These are phyloP conservation scores for Cryptotis parvus DNA, from an alignment of 2,113 vertebrate species.

Conservation along the genomic window DNA sequence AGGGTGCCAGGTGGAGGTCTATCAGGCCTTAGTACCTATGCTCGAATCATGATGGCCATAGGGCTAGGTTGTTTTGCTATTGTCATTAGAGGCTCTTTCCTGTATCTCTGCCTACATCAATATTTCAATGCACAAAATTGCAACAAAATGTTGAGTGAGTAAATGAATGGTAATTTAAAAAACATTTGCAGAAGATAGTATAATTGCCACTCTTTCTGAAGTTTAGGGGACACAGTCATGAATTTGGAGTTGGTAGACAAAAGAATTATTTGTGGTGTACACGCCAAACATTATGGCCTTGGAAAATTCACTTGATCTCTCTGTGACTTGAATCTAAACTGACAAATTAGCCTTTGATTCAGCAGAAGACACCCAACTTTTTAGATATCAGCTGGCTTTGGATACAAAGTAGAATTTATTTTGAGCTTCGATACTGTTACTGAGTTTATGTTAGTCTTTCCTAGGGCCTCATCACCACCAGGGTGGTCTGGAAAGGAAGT, in stretches of 20 bases:
- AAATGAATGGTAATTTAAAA: background rate
- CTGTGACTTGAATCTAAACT: background rate
- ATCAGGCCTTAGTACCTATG: no score
- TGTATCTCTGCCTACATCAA: no score
- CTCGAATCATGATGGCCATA: no score
- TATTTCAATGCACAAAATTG: background rate
- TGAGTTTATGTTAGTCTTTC: constrained; percentile 8
- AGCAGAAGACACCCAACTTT: background rate
- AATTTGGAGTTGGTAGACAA: background rate
- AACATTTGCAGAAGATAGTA: background rate
- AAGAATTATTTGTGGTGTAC: background rate
- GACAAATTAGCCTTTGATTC: background rate
- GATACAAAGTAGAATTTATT: background rate
- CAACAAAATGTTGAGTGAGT: background rate
- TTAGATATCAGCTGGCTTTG: background rate
- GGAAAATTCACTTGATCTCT: background rate
- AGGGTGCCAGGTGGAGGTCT: no score
- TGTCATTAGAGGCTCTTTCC: no score
- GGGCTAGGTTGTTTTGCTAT: no score
- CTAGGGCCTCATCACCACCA: background rate
- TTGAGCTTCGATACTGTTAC: background rate
- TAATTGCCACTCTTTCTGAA: background rate
- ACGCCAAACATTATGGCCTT: background rate
- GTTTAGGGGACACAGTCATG: background rate
- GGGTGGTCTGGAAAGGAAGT: background rate